Evolutionary conservation across 2,113 vertebrate genomes (phyloP).

Genomic region (Todiramphus saurophagus): DNA sequence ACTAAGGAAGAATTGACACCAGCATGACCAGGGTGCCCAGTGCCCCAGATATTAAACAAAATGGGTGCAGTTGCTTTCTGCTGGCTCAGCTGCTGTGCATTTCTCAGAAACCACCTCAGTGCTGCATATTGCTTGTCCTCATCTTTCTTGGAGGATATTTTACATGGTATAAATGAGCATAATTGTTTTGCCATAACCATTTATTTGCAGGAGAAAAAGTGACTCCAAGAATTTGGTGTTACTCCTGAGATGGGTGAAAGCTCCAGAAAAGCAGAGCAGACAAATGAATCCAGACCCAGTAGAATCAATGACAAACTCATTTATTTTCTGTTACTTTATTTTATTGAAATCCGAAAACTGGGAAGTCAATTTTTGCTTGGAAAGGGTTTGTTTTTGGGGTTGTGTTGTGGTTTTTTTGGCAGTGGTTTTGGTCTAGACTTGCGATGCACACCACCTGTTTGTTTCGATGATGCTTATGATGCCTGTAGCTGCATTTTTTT

Average conservation of each 20-base stretch:
- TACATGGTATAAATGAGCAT: not conserved
- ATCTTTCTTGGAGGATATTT: not conserved
- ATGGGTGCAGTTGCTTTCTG: not conserved
- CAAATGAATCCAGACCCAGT: not conserved
- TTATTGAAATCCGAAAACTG: not conserved
- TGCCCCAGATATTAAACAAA: not conserved
- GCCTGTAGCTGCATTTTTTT: not conserved
- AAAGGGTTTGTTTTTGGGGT: rapidly evolving
- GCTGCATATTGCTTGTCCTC: not conserved
- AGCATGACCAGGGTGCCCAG: not conserved
- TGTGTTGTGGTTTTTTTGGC: not conserved
- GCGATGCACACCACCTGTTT: not conserved
- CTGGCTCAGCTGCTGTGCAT: not conserved
- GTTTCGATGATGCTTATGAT: not conserved
- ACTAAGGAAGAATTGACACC: not conserved
- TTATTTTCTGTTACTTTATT: not conserved
- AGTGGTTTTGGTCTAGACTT: not conserved
- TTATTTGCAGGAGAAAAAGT: not conserved
- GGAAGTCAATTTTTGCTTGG: not conserved
- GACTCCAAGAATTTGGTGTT: not conserved
- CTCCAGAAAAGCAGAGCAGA: not conserved
- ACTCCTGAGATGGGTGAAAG: not conserved
- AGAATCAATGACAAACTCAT: rapidly evolving
- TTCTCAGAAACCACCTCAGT: not conserved
- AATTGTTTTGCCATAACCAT: not conserved